These are phyloP conservation scores for Mormyrops attenuatus DNA, from an alignment of 2,797 vertebrate genomes.

Conservation along the genomic window DNA sequence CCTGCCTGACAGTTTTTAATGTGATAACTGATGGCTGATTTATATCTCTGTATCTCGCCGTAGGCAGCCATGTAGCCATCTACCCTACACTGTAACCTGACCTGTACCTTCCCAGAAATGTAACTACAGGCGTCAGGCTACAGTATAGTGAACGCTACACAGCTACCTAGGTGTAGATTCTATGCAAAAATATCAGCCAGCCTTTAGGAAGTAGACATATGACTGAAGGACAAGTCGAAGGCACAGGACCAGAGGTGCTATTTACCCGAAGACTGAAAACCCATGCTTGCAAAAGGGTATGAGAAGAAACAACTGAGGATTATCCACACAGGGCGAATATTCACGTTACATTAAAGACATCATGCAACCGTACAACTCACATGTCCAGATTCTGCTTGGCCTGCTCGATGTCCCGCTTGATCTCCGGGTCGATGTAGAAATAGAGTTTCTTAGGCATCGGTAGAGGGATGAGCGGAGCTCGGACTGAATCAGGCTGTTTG, in stretches of 20 bases:
- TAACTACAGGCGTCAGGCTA: not conserved
- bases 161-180: not conserved
- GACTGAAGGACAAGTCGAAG: not conserved
- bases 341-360: no score
- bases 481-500: slow-evolving; percentile 59
- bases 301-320: not conserved
- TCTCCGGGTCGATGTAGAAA: slow-evolving; percentile 70
- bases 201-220: not conserved
- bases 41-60: not conserved
- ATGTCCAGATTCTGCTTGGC: slow-evolving; percentile 78
- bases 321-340: not conserved
- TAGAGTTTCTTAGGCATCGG: slow-evolving; percentile 78
- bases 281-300: not conserved
- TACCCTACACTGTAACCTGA: not conserved
- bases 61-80: not conserved
- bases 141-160: not conserved
- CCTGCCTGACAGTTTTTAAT: not conserved
- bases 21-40: not conserved
- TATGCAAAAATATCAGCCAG: not conserved
- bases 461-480: slow-evolving; percentile 64
- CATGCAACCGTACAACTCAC: slow-evolving; percentile 48
- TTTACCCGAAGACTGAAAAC: not conserved
- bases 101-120: not conserved
- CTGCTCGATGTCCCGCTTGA: slow-evolving; percentile 73
- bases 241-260: not conserved